Evolutionary conservation across 2,113 vertebrate species (phyloP).

Genomic region (Mystacornis crossleyi): DNA sequence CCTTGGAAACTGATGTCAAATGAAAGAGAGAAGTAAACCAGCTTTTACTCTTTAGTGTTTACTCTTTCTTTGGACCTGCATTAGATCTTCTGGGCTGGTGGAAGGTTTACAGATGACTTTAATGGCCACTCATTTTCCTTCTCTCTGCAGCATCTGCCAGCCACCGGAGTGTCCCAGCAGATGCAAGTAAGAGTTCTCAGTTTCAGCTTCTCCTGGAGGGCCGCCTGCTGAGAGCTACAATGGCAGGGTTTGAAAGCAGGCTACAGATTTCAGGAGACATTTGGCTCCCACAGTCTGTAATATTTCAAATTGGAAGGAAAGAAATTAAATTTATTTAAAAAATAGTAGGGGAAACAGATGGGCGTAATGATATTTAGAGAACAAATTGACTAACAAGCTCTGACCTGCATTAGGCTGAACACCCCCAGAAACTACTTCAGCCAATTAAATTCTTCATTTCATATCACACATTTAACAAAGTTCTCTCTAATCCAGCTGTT

Average conservation of each 20-base stretch:
- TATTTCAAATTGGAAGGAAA: constrained; percentile 59
- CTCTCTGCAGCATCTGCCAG: neutral
- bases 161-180: neutral
- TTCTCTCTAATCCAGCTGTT: constrained; percentile 52
- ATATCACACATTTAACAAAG: constrained; percentile 17
- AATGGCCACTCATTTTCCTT: neutral
- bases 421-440: constrained; percentile 39
- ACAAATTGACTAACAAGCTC: constrained; percentile 46
- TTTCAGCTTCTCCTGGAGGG: neutral
- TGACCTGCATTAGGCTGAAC: constrained; percentile 29
- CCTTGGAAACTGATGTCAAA: constrained; percentile 68
- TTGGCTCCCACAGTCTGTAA: constrained; percentile 20
- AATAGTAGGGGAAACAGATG: constrained; percentile 47
- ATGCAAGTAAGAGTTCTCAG: constrained; percentile 26
- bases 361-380: neutral
- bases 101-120: neutral
- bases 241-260: constrained; percentile 11
- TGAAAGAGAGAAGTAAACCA: constrained; percentile 34
- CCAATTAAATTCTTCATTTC: constrained; percentile 55
- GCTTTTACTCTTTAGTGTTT: constrained; percentile 23
- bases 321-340: constrained; percentile 53
- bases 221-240: neutral
- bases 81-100: neutral
- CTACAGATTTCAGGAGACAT: constrained; percentile 33
- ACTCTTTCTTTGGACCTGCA: neutral